Evolutionary conservation across 2,113 vertebrate species (phyloP), one percentile per base, ranked within the genome.

Genomic region (Phalacrocorax aristotelis): DNA sequence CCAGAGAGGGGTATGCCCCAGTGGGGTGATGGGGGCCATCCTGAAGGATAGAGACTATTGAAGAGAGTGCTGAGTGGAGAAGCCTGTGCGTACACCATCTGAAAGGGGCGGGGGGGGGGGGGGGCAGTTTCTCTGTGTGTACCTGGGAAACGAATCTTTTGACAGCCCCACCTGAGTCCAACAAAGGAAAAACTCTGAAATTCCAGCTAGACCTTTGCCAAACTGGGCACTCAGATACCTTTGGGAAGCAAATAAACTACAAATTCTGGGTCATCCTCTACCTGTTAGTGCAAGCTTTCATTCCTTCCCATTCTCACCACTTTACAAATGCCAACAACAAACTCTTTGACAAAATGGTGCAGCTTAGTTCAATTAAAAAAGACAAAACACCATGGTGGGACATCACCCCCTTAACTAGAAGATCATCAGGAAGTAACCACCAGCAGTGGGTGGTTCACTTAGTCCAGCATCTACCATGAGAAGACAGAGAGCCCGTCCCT

Each of bases 111-210:
- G 48, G 40, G 13, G 16, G 10, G 48, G 40, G 13, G 16, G 4
- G 5, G 4, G 12, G 2, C 25, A 16, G 6, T 26, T 3, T 10
- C 7, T 48, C 32, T n/a, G 12, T 42, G 8, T 36, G 30, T 0
- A 0, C 11, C 51, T 18, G 3, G 26, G 30, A 87, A 74, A 65
- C 1, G 1, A 71, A 54, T n/a, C 64, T 36, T 83, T 61, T 55
- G 62, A 25, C 21, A 80, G 30, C 9, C 17, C 32, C 36, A 77
- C 3, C 12, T 60, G 23, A 72, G 34, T 22, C 49, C 48, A 68
- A 9, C 8, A 68, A 61, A 74, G 19, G 10, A 60, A 68, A 80
- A 91, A 8, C 13, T 20, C 30, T 40, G 55, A 36, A 65, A 57
- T 87, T 90, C 30, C 62, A 11, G 11, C 19, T 81, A 65, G 83